Conservation (phyloP, 2,797 vertebrate species). For the Anableps anableps region DNA sequence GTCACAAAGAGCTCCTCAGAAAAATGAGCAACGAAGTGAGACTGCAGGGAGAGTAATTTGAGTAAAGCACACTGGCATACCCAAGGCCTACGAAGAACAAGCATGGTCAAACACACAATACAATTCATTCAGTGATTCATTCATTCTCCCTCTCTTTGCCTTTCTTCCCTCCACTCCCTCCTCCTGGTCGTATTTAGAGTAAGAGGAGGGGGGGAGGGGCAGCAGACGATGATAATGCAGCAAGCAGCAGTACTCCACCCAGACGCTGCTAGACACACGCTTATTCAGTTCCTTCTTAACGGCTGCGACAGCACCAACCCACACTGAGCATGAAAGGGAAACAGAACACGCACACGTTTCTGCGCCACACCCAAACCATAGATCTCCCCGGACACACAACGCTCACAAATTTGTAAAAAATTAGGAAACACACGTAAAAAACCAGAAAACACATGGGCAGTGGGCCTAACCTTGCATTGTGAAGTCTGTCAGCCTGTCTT, state of each 20-base stretch:
- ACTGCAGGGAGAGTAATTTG: constrained; percentile 67
- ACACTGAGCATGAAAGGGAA: constrained; percentile 67
- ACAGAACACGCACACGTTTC: constrained; percentile 48
- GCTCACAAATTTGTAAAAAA: constrained; percentile 44
- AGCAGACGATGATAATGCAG: constrained; percentile 83
- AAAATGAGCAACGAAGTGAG: constrained; percentile 60
- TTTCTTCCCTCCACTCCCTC: constrained; percentile 76
- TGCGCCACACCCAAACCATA: constrained; percentile 72
- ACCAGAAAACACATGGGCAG: constrained; percentile 71
- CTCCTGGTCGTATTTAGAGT: constrained; percentile 74
- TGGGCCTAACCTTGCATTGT: constrained; percentile 86
- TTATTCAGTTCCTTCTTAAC: constrained; percentile 76
- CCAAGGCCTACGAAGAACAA: constrained; percentile 73
- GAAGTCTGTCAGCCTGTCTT: constrained; percentile 84
- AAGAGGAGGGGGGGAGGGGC: constrained; percentile 84
- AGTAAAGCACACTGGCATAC: constrained; percentile 73
- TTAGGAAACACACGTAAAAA: constrained; percentile 19
- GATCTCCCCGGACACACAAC: constrained; percentile 47
- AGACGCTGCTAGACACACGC: constrained; percentile 75
- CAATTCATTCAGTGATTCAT: constrained; percentile 86
- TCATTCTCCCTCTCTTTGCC: constrained; percentile 80
- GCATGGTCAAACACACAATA: constrained; percentile 84
- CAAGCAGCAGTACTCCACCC: constrained; percentile 85
- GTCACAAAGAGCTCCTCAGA: constrained; percentile 61
- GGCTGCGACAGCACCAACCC: constrained; percentile 65